Conservation (phyloP, 1,140 invertebrate genomes). For the Nilaparvata lugens region DNA sequence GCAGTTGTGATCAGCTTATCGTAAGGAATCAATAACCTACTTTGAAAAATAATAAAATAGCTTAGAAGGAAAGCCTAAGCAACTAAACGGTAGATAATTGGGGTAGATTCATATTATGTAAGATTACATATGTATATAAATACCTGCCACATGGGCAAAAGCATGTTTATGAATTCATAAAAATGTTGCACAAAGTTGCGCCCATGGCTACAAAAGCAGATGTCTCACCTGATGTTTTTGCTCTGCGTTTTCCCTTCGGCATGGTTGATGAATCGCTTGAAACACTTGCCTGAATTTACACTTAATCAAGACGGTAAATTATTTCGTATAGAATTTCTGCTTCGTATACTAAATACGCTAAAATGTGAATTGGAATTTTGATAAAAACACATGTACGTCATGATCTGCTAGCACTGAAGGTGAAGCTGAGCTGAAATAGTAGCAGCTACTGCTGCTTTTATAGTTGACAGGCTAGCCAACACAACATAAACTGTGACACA, state of each 20-base stretch:
- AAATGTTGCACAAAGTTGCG: not conserved
- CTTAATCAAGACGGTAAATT: conserved; percentile 27
- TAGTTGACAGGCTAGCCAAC: no score
- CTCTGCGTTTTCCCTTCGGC: conserved; percentile 27
- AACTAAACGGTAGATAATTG: no score
- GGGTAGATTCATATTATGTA: no score
- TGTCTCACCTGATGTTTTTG: conserved; percentile 21
- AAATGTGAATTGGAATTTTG: conserved; percentile 20
- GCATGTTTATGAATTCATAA: not conserved
- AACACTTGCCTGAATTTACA: conserved; percentile 17
- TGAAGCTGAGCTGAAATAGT: conserved; percentile 6
- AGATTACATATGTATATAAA: not conserved
- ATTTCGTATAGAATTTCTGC: conserved; percentile 23
- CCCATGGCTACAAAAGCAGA: not conserved
- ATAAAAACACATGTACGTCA: conserved; percentile 24
- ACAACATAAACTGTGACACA: no score
- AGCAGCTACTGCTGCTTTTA: no score
- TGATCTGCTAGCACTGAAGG: conserved; percentile 18
- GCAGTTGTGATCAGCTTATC: no score
- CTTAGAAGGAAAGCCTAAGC: no score
- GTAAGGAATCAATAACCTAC: no score
- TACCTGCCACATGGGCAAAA: conserved; percentile 1
- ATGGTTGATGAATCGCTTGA: conserved; percentile 15
- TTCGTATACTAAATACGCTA: conserved; percentile 24
- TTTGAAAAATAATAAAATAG: no score